These are phyloP conservation scores for Falcaria lacertinaria DNA, from an alignment of 2,888 invertebrate genomes.

Conservation along the genomic window DNA sequence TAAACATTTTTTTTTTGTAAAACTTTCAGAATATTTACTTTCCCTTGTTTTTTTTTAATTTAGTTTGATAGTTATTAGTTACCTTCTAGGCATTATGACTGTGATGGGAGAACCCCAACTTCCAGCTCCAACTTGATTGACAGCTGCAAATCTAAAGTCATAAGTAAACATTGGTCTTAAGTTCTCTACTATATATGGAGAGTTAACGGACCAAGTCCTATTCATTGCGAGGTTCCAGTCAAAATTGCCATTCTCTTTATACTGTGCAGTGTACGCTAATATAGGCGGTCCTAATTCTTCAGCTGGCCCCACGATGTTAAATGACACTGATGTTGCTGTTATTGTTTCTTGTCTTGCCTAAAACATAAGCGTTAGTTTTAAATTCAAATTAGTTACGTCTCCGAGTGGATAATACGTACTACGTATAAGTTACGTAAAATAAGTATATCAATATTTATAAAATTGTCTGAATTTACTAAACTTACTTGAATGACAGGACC, in stretches of 20 bases:
- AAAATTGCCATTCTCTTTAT: constrained; percentile 83
- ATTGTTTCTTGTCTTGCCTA: constrained; percentile 84
- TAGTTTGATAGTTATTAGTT: constrained; percentile 11
- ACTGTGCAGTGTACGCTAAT: constrained; percentile 86
- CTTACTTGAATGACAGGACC: constrained; percentile 78
- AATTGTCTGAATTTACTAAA: constrained; percentile 2
- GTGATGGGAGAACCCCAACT: constrained; percentile 83
- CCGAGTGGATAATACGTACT: no score
- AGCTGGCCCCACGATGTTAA: constrained; percentile 86
- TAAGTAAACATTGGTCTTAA: constrained; percentile 88
- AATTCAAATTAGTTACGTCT: no score
- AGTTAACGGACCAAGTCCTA: constrained; percentile 89
- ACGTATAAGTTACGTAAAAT: no score
- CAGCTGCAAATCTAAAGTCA: constrained; percentile 90
- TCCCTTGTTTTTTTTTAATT: no score
- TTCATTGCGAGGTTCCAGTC: constrained; percentile 85
- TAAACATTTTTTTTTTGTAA: no score
- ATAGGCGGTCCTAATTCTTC: constrained; percentile 88
- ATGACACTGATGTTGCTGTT: constrained; percentile 92
- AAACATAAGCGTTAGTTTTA: constrained; percentile 11
- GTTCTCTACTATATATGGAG: constrained; percentile 89
- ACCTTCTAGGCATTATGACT: constrained; percentile 86
- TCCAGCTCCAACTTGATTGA: constrained; percentile 90
- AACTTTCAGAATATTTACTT: no score
- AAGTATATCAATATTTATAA: no score